Conservation (phyloP, 2,888 invertebrate genomes). For the Caenorhabditis plicata region DNA sequence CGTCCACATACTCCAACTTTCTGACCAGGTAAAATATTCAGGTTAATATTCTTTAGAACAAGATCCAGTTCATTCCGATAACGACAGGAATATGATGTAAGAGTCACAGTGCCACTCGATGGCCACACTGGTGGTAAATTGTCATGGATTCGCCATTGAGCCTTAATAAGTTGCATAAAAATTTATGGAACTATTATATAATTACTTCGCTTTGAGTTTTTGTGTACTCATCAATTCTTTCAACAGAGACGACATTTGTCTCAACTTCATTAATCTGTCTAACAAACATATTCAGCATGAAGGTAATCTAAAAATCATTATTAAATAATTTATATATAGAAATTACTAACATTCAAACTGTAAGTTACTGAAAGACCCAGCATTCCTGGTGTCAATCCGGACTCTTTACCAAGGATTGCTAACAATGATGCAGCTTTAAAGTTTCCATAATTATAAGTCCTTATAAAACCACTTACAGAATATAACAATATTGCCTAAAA, state of each 20-base stretch:
- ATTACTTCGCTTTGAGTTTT: slow-evolving; percentile 50
- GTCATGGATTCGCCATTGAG: slow-evolving; percentile 32
- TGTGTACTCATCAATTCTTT: slow-evolving; percentile 71
- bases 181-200: not conserved
- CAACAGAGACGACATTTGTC: slow-evolving; percentile 94
- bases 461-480: slow-evolving; percentile 12
- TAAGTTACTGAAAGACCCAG: slow-evolving; percentile 71
- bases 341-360: slow-evolving; percentile 64
- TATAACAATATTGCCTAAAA: slow-evolving; percentile 46
- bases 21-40: slow-evolving; percentile 70
- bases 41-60: slow-evolving; percentile 68
- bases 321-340: not conserved
- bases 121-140: slow-evolving; percentile 40
- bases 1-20: slow-evolving; percentile 70
- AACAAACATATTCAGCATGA: slow-evolving; percentile 92
- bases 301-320: slow-evolving; percentile 77
- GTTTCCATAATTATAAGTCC: not conserved
- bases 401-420: slow-evolving; percentile 41
- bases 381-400: slow-evolving; percentile 66
- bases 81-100: slow-evolving; percentile 38
- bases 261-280: slow-evolving; percentile 94
- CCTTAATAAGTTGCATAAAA: slow-evolving; percentile 22
- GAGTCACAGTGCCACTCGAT: slow-evolving; percentile 30
- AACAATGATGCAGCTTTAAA: slow-evolving; percentile 38
- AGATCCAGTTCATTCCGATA: slow-evolving; percentile 79